Percentiles rank a stretch among this genome's conserved stretches.
phyloP scores from a whole-genome alignment of 2,888 invertebrate species.

The Orthonychiurus folsomi region DNA sequence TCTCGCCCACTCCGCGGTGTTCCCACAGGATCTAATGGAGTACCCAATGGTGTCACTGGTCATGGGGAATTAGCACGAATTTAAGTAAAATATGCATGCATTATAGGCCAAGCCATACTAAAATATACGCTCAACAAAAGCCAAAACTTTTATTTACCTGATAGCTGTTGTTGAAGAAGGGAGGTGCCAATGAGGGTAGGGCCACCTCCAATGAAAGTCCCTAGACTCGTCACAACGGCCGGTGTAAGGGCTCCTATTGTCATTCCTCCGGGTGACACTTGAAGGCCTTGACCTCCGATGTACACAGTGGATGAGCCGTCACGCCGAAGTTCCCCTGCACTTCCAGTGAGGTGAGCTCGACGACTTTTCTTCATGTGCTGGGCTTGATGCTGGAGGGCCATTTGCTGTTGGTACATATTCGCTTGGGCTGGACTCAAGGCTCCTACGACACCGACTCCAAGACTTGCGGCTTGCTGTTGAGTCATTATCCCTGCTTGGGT shows the following conservation, averaged over 20 bases:
- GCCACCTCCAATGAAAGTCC: slow-evolving; percentile 37
- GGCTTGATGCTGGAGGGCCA: slow-evolving; percentile 46
- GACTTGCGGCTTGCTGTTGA: slow-evolving; percentile 29
- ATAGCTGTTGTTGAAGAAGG: slow-evolving; percentile 33
- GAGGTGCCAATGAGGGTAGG: slow-evolving; percentile 29
- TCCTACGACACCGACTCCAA: slow-evolving; percentile 37
- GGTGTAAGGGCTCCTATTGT: slow-evolving; percentile 40
- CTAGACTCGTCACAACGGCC: slow-evolving; percentile 40
- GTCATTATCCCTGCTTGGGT: slow-evolving; percentile 34
- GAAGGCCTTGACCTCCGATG: slow-evolving; percentile 37
- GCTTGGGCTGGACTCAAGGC: slow-evolving; percentile 40
- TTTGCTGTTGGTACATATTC: slow-evolving; percentile 43
- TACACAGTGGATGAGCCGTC: slow-evolving; percentile 32
- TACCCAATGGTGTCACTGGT: slow-evolving; percentile 44
- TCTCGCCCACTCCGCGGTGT: slow-evolving; percentile 44
- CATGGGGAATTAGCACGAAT: slow-evolving; percentile 21
- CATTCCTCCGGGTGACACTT: slow-evolving; percentile 35
- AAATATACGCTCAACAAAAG: too few species aligned
- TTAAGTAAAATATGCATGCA: too few species aligned
- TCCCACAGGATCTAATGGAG: slow-evolving; percentile 42
- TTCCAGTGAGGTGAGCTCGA: slow-evolving; percentile 31
- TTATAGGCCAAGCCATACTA: too few species aligned
- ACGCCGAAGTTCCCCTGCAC: slow-evolving; percentile 26
- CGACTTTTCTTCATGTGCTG: slow-evolving; percentile 46
- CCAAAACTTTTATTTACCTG: slow-evolving; percentile 28